phyloP scores from a whole-genome alignment of 92 coral and sea anemone genomes.

The Porites divaricata region DNA sequence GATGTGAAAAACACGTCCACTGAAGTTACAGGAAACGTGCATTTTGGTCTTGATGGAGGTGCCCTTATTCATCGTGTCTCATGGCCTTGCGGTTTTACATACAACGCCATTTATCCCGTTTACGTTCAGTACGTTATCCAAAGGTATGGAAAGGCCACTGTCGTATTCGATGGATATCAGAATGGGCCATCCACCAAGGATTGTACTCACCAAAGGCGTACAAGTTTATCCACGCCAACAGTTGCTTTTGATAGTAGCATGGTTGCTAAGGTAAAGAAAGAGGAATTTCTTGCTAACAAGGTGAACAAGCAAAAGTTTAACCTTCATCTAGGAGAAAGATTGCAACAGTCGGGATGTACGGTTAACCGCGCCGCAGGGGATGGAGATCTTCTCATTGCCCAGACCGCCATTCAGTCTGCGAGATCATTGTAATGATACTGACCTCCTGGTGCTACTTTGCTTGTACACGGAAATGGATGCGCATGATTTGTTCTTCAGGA shows the following conservation, averaged over 20 bases:
- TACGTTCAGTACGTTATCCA: constrained; percentile 37
- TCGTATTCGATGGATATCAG: constrained; percentile 65
- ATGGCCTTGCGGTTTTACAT: constrained; percentile 55
- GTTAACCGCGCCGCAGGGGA: constrained; percentile 36
- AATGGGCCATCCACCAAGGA: constrained; percentile 6
- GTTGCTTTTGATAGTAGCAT: constrained; percentile 37
- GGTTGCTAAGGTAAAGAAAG: constrained; percentile 24
- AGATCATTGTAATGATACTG: constrained; percentile 48
- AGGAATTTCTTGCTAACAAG: constrained; percentile 38
- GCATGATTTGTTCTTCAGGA: constrained; percentile 53
- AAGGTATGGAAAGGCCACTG: constrained; percentile 51
- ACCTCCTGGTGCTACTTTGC: constrained; percentile 44
- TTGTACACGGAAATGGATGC: constrained; percentile 37
- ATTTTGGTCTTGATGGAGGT: constrained; percentile 60
- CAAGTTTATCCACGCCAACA: constrained; percentile 11
- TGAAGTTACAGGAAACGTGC: constrained; percentile 12
- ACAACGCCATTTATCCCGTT: constrained; percentile 19
- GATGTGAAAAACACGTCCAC: background rate
- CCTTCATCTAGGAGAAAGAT: constrained; percentile 18
- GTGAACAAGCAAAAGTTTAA: constrained; percentile 58
- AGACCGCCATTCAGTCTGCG: constrained; percentile 47
- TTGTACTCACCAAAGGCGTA: constrained; percentile 35
- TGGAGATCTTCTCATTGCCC: constrained; percentile 50
- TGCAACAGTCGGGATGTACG: constrained; percentile 33
- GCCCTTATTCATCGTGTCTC: constrained; percentile 54